Base-by-base conservation (phyloP, 2,888 invertebrate species). In the Melanostoma mellinum region DNA sequence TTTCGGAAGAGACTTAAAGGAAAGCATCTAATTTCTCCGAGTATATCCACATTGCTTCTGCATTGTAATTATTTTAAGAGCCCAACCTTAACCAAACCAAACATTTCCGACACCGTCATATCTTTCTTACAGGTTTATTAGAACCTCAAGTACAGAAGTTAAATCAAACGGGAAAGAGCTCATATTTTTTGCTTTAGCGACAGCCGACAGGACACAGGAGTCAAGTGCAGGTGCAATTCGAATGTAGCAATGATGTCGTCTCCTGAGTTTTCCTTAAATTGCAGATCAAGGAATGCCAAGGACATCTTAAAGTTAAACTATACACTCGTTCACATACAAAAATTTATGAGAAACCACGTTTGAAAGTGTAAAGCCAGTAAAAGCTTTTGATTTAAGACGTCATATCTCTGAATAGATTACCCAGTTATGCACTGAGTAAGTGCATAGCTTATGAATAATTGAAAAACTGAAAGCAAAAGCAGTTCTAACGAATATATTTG, bases 281-380 rank as follows among this genome's bases (percentile, higher is more conserved):
- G 84, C 84, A 84, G 40, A 48, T 52, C 69, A 36, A 69, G 73
- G 63, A 84, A 84, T 79, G 84, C 79, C 84, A 84, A 84, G 84
- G 84, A 79, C 79, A 71, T 36, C 74, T 75, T 61, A 53, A 73
- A 61, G 53, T 69, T 61, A 52, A 33, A 68, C 44, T 38, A 10
- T 60, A 60, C 55, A 55, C 36, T 36, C n/a, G 53, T 60, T 35
- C 6, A 53, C 48, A 38, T 33, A 63, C 35, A 58, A 44, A 46
- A 46, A 6, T 20, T 9, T 38, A 53, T 53, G 10, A 53, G 20
- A 53, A 6, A 53, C 44, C 35, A 20, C 5, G 9, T 10, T 30
- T 32, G 42, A 44, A 35, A 9, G n/a, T 33, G 5, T 40, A 3
- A 48, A 30, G 38, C 32, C 4, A 40, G 36, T 36, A 44, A 48